A percentile compares a stretch with the other conserved stretches of the same genome.
Conservation (phyloP, 2,797 vertebrate species). For the Adrianichthys oophorus region DNA sequence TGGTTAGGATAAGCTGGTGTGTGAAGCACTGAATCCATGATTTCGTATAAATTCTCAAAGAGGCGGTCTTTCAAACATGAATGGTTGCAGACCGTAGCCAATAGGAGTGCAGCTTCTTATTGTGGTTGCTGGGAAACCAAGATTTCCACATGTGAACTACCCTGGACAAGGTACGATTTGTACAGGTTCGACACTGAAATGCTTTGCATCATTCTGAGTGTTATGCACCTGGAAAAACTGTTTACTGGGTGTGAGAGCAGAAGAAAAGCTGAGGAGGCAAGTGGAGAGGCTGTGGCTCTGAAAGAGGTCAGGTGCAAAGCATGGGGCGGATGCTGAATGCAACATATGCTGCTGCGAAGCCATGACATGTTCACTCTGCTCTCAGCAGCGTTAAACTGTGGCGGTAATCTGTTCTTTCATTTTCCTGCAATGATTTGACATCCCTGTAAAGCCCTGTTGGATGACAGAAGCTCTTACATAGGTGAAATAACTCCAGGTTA, state of each 20-base stretch:
- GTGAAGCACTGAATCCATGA: constrained; percentile 45
- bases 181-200: constrained; percentile 60
- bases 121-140: constrained; percentile 72
- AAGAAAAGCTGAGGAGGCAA: constrained; percentile 53
- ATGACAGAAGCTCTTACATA: constrained; percentile 27
- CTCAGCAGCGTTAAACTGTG: constrained; percentile 43
- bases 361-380: constrained; percentile 60
- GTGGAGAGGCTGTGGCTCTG: constrained; percentile 45
- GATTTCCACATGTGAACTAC: constrained; percentile 56
- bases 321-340: constrained; percentile 58
- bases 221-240: constrained; percentile 68
- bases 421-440: constrained; percentile 40
- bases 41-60: constrained; percentile 52
- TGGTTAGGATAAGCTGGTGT: constrained; percentile 16
- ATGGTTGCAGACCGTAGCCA: constrained; percentile 25
- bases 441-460: constrained; percentile 30
- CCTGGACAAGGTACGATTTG: constrained; percentile 62
- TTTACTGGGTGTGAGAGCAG: constrained; percentile 56
- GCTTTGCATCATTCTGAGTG: constrained; percentile 53
- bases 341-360: constrained; percentile 48
- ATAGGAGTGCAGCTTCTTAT: constrained; percentile 48
- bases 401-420: constrained; percentile 54
- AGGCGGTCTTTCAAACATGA: constrained; percentile 28
- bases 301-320: constrained; percentile 63
- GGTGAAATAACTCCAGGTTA: too few species aligned